Conservation (phyloP, 64 coral and sea anemone genomes). For the Actinia equina region DNA sequence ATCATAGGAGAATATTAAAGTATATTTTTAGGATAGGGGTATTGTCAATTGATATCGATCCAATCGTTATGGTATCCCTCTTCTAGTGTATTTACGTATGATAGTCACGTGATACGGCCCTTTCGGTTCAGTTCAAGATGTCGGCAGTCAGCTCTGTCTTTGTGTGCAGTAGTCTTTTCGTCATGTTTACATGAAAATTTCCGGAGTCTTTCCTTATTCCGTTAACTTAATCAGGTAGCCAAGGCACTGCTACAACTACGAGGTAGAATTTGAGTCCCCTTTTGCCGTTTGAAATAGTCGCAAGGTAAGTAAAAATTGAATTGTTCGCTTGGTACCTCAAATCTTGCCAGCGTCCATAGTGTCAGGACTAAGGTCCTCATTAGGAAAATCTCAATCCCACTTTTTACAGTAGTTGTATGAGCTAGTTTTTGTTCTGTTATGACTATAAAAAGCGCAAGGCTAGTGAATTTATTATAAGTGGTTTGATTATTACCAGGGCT, state of each 20-base stretch:
- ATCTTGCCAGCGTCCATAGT: neutral
- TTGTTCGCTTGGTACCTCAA: neutral
- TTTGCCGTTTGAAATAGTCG: slow-evolving; percentile 7
- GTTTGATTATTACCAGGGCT: neutral
- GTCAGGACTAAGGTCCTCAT: neutral
- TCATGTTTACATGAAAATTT: slow-evolving; percentile 49
- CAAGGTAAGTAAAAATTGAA: slow-evolving; percentile 14
- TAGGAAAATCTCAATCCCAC: neutral
- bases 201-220: slow-evolving; percentile 1
- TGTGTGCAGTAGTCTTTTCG: slow-evolving; percentile 30
- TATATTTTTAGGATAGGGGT: neutral
- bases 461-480: neutral
- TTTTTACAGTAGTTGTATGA: neutral
- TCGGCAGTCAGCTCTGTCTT: slow-evolving; percentile 13
- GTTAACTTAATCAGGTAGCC: neutral
- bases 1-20: neutral
- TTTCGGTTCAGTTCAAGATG: slow-evolving; percentile 19
- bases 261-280: neutral
- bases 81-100: slow-evolving; percentile 17
- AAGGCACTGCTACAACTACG: slow-evolving; percentile 8
- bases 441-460: neutral
- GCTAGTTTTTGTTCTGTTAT: neutral
- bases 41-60: neutral
- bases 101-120: neutral
- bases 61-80: neutral